Evolutionary conservation across 1,140 invertebrate genomes (phyloP).

Genomic region (Drosophila obscura): DNA sequence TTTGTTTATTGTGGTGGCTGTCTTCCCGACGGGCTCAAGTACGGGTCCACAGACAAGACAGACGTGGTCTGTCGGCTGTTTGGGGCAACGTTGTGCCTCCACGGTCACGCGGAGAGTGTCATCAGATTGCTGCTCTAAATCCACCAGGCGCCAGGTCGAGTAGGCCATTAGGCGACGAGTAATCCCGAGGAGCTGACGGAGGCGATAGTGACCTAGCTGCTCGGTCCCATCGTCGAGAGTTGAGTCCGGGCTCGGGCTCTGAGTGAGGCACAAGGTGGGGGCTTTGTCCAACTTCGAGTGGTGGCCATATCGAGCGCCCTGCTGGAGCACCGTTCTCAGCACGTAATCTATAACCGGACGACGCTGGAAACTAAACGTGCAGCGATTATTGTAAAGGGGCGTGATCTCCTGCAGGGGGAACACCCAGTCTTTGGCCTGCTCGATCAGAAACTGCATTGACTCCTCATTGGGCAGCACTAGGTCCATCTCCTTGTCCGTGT

Average conservation of each 20-base stretch:
- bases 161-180: constrained; percentile 48
- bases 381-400: constrained; percentile 32
- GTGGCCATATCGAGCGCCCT: constrained; percentile 35
- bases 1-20: constrained; percentile 14
- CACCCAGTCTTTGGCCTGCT: constrained; percentile 28
- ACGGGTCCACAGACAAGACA: constrained; percentile 49
- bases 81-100: background rate
- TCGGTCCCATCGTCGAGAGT: constrained; percentile 1
- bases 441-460: constrained; percentile 22
- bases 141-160: constrained; percentile 42
- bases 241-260: background rate
- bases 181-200: constrained; percentile 37
- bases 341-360: constrained; percentile 41
- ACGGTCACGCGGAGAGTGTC: constrained; percentile 39
- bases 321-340: constrained; percentile 9
- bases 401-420: constrained; percentile 30
- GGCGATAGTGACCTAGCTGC: constrained; percentile 54
- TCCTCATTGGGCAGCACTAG: constrained; percentile 22
- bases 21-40: constrained; percentile 49
- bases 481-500: background rate
- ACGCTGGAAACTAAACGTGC: constrained; percentile 46
- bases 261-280: constrained; percentile 18
- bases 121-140: background rate
- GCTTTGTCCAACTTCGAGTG: background rate
- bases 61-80: background rate